Base-by-base conservation (phyloP, 2,888 invertebrate species). In the Dusona sp. region DNA sequence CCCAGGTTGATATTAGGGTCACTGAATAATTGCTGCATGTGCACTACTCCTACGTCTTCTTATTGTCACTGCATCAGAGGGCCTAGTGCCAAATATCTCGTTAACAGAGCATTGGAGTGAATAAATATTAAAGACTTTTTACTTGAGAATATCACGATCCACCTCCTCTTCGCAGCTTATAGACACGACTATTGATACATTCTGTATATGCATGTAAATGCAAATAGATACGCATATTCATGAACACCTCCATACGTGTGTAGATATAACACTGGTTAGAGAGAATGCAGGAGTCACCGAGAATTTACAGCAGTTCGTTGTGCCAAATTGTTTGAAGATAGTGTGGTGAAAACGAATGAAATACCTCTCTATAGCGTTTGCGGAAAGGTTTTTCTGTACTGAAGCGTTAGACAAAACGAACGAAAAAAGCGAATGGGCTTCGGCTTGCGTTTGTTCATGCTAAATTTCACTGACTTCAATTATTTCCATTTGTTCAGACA, bases 391-490 rank as follows among this genome's bases (percentile, higher is more conserved):
- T 78, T 25, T 36, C 22, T 61, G 38, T 29, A 57, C 36, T 51
- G 33, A 48, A 70, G 45, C 16, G 45, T 29, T 16, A 33, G 29
- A 48, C 19, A 70, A 45, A 48, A 48, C 36, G 73, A 73, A 74
- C 8, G 7, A 22, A 51, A 61, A 70, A 61, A 25, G 57, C 25
- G 38, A 67, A 38, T 54, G 16, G 67, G 65, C n/a, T 74, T 36
- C 33, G 38, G 42, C 11, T n/a, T 54, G 25, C 29, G 38, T 73
- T 74, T 54, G 22, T 74, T 42, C 65, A 73, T 74, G 67, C 13
- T 29, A 57, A 67, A 81, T 81, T 81, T 68, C n/a, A 67, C 33
- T 13, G 42, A 57, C 54, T 54, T 54, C 42, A 54, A 54, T 67
- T 75, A 67, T 74, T 74, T 74, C 57, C 38, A 11, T 48, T 33